Conservation (phyloP, 1,140 invertebrate genomes). For the Drosophila prosaltans region DNA sequence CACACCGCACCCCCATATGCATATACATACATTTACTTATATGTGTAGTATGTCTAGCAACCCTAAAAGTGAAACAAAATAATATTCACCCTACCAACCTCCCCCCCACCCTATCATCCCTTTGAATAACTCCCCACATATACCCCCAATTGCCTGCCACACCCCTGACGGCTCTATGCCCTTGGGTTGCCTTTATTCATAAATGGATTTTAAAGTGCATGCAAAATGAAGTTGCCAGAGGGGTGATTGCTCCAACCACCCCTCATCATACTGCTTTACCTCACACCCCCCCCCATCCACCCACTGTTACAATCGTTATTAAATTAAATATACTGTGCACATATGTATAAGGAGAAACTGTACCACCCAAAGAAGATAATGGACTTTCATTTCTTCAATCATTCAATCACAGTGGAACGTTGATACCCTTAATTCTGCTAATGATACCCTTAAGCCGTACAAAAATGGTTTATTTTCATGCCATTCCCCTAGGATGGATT, state of each 20-base stretch:
- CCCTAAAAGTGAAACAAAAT: slow-evolving; percentile 26
- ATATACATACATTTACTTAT: neutral
- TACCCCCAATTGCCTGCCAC: neutral
- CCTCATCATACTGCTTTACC: neutral
- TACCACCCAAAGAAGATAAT: too few species aligned
- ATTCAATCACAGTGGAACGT: too few species aligned
- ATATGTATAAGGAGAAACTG: too few species aligned
- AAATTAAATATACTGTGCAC: slow-evolving; percentile 62
- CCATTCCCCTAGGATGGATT: too few species aligned
- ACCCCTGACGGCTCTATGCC: slow-evolving; percentile 31
- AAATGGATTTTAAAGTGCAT: slow-evolving; percentile 79
- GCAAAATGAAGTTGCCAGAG: slow-evolving; percentile 31
- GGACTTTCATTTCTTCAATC: too few species aligned
- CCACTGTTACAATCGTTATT: slow-evolving; percentile 37
- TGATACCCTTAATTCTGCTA: too few species aligned
- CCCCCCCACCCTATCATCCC: too few species aligned
- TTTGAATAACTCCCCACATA: neutral
- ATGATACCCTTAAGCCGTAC: too few species aligned
- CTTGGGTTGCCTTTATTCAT: slow-evolving; percentile 56
- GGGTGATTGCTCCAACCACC: slow-evolving; percentile 11
- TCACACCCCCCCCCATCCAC: neutral
- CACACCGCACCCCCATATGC: slow-evolving; percentile 16
- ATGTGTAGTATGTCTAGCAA: slow-evolving; percentile 15
- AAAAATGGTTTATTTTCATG: too few species aligned
- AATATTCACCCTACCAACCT: neutral